Evolutionary conservation across 2,113 vertebrate genomes (phyloP).

Genomic region (Onychostoma macrolepis): DNA sequence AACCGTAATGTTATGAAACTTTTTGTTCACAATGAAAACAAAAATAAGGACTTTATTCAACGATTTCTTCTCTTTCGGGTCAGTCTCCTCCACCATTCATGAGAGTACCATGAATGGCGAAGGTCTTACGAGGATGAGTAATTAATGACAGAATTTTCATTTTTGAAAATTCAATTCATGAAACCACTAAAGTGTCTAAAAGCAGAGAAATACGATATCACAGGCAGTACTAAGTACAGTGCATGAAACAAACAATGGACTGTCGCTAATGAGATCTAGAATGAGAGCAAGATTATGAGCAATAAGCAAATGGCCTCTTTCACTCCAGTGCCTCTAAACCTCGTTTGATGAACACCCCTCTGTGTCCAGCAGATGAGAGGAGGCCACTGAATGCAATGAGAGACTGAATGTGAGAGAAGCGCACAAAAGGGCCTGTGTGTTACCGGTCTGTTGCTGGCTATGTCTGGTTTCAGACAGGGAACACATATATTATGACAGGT

Average conservation of each 20-base stretch:
- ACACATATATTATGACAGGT: background rate
- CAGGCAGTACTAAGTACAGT: background rate
- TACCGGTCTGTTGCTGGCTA: background rate
- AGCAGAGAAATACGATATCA: background rate
- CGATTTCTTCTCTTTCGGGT: too few relatives aligned
- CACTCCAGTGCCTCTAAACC: conserved; percentile 52
- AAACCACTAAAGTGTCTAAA: background rate
- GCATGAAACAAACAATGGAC: background rate
- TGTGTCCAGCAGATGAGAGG: conserved; percentile 41
- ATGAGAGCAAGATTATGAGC: background rate
- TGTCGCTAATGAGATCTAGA: conserved; percentile 19
- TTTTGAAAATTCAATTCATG: background rate
- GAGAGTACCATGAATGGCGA: too few relatives aligned
- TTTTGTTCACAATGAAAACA: too few relatives aligned
- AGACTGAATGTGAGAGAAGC: background rate
- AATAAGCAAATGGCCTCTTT: conserved; percentile 44
- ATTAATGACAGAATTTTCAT: too few relatives aligned
- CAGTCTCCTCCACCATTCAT: too few relatives aligned
- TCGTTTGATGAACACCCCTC: conserved; percentile 8
- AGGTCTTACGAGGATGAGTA: too few relatives aligned
- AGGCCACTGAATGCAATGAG: conserved; percentile 15
- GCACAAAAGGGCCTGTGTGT: conserved; percentile 5
- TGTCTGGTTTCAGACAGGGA: background rate
- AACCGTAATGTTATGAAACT: too few relatives aligned
- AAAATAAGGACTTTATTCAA: too few relatives aligned